Evolutionary conservation across 2,797 vertebrate species (phyloP).

Genomic region (Peromyscus eremicus): DNA sequence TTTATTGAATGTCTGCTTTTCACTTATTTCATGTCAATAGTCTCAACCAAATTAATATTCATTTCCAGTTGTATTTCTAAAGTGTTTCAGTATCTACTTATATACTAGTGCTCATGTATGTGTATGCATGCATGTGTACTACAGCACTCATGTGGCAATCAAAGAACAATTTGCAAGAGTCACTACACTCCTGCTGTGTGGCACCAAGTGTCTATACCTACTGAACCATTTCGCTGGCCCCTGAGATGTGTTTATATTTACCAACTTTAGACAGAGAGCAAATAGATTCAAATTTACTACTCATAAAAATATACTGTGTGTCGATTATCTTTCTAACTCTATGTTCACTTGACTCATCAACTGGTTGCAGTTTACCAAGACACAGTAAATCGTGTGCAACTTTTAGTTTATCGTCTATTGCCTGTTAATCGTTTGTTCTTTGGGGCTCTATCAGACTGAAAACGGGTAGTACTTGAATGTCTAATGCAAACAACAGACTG

Average conservation of each 20-base stretch:
- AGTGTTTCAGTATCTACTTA: neutral
- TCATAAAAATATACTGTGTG: neutral
- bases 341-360: neutral
- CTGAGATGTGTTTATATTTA: neutral
- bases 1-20: neutral
- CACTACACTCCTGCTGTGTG: neutral
- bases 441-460: neutral
- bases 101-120: neutral
- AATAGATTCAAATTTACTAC: neutral
- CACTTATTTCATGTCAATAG: neutral
- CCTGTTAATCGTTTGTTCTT: neutral
- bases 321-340: neutral
- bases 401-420: neutral
- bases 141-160: too few species aligned
- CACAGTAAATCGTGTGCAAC: neutral
- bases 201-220: neutral
- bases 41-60: neutral
- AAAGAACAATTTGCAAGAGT: neutral
- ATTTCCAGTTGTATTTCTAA: neutral
- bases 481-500: constrained; percentile 5
- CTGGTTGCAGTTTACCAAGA: neutral
- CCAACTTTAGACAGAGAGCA: neutral
- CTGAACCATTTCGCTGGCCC: too few species aligned
- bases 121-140: neutral
- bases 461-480: neutral